Conservation (phyloP, 2,113 vertebrate species). For the Eclectus roratus region DNA sequence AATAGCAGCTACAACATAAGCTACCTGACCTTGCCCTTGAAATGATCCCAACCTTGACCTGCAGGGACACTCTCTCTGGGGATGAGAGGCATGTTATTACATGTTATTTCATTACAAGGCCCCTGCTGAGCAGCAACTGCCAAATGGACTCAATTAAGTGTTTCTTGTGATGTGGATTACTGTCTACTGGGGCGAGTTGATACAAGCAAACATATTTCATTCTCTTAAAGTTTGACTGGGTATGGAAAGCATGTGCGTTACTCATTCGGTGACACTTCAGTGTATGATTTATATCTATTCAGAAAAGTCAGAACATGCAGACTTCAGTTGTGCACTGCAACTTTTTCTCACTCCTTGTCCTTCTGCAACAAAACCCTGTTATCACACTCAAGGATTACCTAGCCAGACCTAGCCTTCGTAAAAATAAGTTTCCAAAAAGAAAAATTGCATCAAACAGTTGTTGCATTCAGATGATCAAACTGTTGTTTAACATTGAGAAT, state of each 20-base stretch:
- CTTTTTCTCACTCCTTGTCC: not conserved
- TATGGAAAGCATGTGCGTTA: slow-evolving; percentile 31
- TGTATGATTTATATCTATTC: slow-evolving; percentile 27
- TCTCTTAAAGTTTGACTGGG: slow-evolving; percentile 41
- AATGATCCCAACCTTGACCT: slow-evolving; percentile 20
- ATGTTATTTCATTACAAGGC: slow-evolving; percentile 63
- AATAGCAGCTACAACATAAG: not conserved
- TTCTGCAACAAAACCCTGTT: not conserved
- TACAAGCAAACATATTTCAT: slow-evolving; percentile 42
- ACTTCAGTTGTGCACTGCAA: not conserved
- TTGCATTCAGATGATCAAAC: not conserved
- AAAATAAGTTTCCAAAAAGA: not conserved
- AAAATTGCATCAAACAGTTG: not conserved
- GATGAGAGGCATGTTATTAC: slow-evolving; percentile 55
- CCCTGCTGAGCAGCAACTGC: slow-evolving; percentile 35
- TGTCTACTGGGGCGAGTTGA: slow-evolving; percentile 41
- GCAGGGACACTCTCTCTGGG: slow-evolving; percentile 11
- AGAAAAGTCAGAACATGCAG: not conserved
- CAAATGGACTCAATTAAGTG: slow-evolving; percentile 61
- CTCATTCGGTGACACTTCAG: not conserved
- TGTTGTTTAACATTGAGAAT: not conserved
- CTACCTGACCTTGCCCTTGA: slow-evolving; percentile 14
- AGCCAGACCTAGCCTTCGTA: not conserved
- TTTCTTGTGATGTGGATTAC: slow-evolving; percentile 44
- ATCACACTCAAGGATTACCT: not conserved